Evolutionary conservation across 2,113 vertebrate species (phyloP).

Genomic region (Phodopus roborovskii): DNA sequence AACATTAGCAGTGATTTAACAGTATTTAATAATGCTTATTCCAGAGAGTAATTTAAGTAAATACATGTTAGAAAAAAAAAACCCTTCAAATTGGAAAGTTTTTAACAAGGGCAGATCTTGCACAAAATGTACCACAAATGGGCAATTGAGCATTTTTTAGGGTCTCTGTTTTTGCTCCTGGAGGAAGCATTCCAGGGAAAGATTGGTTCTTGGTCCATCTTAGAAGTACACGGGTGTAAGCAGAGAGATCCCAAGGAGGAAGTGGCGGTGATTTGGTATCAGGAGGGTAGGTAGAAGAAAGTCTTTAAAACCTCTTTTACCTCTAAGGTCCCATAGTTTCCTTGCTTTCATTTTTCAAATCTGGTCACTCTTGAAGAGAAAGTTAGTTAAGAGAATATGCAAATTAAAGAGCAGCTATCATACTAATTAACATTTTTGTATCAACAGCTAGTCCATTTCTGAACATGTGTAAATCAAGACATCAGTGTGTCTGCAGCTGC

Average conservation of each 20-base stretch:
- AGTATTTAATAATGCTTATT: background rate
- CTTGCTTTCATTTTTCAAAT: slow-evolving; percentile 35
- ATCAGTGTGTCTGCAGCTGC: background rate
- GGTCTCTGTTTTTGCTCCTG: background rate
- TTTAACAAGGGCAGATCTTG: background rate
- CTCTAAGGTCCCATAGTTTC: slow-evolving; percentile 21
- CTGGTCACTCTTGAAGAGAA: slow-evolving; percentile 35
- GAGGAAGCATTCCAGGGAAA: background rate
- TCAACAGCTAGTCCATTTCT: background rate
- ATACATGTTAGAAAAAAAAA: background rate
- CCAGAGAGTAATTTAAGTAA: background rate
- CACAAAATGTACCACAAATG: background rate
- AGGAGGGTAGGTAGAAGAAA: background rate
- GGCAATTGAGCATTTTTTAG: background rate
- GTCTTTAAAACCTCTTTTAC: background rate
- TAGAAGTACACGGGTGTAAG: background rate
- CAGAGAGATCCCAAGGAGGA: background rate
- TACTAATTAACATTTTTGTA: slow-evolving; percentile 62
- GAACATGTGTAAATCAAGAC: slow-evolving; percentile 64
- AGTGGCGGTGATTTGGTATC: background rate
- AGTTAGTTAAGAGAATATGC: slow-evolving; percentile 67
- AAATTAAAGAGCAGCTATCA: slow-evolving; percentile 66
- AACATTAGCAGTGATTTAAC: background rate
- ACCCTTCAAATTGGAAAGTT: background rate
- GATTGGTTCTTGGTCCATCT: background rate